These are phyloP conservation scores for Lysandra bellargus DNA, from an alignment of 2,888 invertebrate genomes.

Conservation along the genomic window DNA sequence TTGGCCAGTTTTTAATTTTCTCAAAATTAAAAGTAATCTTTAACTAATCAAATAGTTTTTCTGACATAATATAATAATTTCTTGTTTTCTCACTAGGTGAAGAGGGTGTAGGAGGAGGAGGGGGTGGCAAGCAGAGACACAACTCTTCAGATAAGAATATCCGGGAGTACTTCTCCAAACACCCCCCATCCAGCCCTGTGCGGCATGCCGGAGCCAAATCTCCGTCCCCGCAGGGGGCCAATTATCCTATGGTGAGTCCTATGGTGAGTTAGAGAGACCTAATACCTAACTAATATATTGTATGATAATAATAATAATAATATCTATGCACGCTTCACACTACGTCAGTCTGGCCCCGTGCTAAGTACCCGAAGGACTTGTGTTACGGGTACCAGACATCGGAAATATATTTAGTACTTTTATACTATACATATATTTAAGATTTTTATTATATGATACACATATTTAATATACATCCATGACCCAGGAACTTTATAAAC, in stretches of 20 bases:
- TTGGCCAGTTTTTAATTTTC: too few relatives aligned
- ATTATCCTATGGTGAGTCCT: constrained; percentile 88
- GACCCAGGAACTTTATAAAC: too few relatives aligned
- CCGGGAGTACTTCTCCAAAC: constrained; percentile 93
- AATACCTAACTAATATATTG: too few relatives aligned
- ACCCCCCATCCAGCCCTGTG: constrained; percentile 90
- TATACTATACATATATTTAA: too few relatives aligned
- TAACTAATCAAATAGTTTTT: background rate
- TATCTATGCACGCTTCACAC: too few relatives aligned
- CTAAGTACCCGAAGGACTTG: too few relatives aligned
- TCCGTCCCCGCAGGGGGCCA: constrained; percentile 89
- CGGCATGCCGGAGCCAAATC: constrained; percentile 90
- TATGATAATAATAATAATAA: too few relatives aligned
- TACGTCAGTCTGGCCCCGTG: too few relatives aligned
- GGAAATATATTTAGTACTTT: too few relatives aligned
- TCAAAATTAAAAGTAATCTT: background rate
- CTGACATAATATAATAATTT: constrained; percentile 1
- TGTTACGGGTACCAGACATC: too few relatives aligned
- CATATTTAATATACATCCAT: too few relatives aligned
- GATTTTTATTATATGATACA: too few relatives aligned
- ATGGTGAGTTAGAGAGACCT: constrained; percentile 14
- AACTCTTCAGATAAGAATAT: constrained; percentile 89
- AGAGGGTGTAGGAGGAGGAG: constrained; percentile 79
- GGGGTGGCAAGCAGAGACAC: constrained; percentile 74
- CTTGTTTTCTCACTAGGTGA: constrained; percentile 54